Evolutionary conservation across 2,888 invertebrate species (phyloP).

Genomic region (Cheilosia soror): DNA sequence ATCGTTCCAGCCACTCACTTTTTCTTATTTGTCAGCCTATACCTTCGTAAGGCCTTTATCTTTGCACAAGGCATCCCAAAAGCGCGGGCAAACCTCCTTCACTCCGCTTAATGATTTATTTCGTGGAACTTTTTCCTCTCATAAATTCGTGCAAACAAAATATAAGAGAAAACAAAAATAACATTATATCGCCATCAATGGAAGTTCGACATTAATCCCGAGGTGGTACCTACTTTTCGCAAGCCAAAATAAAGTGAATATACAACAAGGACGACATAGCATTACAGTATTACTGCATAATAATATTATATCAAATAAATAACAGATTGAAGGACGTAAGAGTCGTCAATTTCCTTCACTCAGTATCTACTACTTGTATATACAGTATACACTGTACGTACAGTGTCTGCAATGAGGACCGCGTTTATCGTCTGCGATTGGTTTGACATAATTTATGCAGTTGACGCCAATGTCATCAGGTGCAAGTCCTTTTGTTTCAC

Average conservation of each 20-base stretch:
- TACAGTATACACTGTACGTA: neutral
- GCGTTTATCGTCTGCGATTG: slow-evolving; percentile 50
- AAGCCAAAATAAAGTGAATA: slow-evolving; percentile 53
- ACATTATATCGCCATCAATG: slow-evolving; percentile 40
- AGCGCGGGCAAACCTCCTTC: slow-evolving; percentile 6
- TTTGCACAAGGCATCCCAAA: neutral
- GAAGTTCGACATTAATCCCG: slow-evolving; percentile 58
- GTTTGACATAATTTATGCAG: slow-evolving; percentile 68
- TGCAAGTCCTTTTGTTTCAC: slow-evolving; percentile 62
- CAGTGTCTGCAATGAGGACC: slow-evolving; percentile 8
- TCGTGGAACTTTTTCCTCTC: slow-evolving; percentile 21
- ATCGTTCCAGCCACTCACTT: too few relatives aligned
- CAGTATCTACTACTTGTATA: neutral
- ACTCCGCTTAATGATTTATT: slow-evolving; percentile 52
- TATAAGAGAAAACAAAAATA: slow-evolving; percentile 14
- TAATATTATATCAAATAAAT: slow-evolving; percentile 64
- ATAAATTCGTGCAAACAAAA: slow-evolving; percentile 22
- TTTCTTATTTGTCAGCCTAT: too few relatives aligned
- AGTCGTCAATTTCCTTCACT: neutral
- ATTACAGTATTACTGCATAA: slow-evolving; percentile 69
- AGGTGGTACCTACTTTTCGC: slow-evolving; percentile 52
- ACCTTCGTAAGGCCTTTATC: too few relatives aligned
- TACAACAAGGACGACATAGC: slow-evolving; percentile 46
- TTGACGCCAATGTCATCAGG: slow-evolving; percentile 65
- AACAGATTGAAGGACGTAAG: slow-evolving; percentile 49